Conservation (phyloP, 2,113 vertebrate genomes). For the Lampris incognitus region DNA sequence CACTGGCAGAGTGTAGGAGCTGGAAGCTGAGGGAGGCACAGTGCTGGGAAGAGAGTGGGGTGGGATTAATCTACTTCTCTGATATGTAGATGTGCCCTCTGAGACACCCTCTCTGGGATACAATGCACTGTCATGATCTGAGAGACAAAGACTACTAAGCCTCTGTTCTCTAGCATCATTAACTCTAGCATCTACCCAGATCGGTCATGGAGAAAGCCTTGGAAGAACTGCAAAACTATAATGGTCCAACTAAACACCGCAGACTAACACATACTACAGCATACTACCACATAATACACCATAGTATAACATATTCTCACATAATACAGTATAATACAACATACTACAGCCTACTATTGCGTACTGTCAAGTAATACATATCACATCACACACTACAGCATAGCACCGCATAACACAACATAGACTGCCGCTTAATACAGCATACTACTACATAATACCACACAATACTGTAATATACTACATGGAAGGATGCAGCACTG, state of each 20-base stretch:
- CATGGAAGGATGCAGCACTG: too few relatives aligned
- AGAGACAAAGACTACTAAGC: slow-evolving; percentile 47
- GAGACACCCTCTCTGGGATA: slow-evolving; percentile 58
- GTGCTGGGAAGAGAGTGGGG: slow-evolving; percentile 32
- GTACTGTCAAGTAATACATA: too few relatives aligned
- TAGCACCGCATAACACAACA: too few relatives aligned
- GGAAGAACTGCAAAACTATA: slow-evolving; percentile 4
- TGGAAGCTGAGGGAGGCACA: slow-evolving; percentile 24
- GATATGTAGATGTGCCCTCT: slow-evolving; percentile 71
- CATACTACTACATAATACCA: too few relatives aligned
- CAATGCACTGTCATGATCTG: slow-evolving; percentile 53
- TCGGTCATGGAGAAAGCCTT: not conserved
- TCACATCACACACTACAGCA: too few relatives aligned
- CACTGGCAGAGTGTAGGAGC: slow-evolving; percentile 33
- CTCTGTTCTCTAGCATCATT: slow-evolving; percentile 38
- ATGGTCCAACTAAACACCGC: not conserved
- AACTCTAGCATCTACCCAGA: slow-evolving; percentile 35
- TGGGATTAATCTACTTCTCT: slow-evolving; percentile 63
- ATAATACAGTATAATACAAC: too few relatives aligned
- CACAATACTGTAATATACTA: too few relatives aligned
- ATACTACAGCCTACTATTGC: too few relatives aligned
- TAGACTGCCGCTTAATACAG: too few relatives aligned
- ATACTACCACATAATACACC: too few relatives aligned
- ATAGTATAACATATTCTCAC: too few relatives aligned
- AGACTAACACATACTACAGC: too few relatives aligned